Evolutionary conservation across 2,797 vertebrate genomes (phyloP).

Genomic region (Microcaecilia unicolor): DNA sequence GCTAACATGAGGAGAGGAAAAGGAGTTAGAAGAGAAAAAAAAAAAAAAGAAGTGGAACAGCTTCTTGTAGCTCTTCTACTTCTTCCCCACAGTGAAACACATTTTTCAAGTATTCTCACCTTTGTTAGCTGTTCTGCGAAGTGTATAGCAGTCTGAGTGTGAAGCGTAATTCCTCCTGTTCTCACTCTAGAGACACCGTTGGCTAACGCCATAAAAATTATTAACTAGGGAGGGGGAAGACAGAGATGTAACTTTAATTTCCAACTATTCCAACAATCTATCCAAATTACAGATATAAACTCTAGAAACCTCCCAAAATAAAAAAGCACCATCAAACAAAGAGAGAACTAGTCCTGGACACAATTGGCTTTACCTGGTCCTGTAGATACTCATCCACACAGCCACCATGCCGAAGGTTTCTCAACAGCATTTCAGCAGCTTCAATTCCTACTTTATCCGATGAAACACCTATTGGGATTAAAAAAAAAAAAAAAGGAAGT

Average conservation of each 20-base stretch:
- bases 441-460: constrained; percentile 85
- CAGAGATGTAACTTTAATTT: not conserved
- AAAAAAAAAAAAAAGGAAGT: too few species aligned
- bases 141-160: constrained; percentile 90
- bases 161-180: constrained; percentile 81
- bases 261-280: too few species aligned
- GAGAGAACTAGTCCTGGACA: too few species aligned
- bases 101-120: constrained; percentile 42
- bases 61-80: too few species aligned
- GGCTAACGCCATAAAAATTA: constrained; percentile 93
- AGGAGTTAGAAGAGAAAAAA: too few species aligned
- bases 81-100: not conserved
- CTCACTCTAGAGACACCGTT: constrained; percentile 81
- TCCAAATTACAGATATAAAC: too few species aligned
- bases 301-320: too few species aligned
- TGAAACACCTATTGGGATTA: constrained; percentile 81
- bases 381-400: constrained; percentile 93
- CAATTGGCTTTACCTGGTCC: constrained; percentile 75
- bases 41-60: too few species aligned
- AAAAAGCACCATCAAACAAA: too few species aligned
- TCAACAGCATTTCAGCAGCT: constrained; percentile 87
- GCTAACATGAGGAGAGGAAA: too few species aligned
- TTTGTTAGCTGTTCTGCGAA: constrained; percentile 83
- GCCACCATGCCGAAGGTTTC: constrained; percentile 84
- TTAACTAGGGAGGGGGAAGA: constrained; percentile 59